phyloP scores from a whole-genome alignment of 2,113 vertebrate genomes.

The Neopipo cinnamomea region DNA sequence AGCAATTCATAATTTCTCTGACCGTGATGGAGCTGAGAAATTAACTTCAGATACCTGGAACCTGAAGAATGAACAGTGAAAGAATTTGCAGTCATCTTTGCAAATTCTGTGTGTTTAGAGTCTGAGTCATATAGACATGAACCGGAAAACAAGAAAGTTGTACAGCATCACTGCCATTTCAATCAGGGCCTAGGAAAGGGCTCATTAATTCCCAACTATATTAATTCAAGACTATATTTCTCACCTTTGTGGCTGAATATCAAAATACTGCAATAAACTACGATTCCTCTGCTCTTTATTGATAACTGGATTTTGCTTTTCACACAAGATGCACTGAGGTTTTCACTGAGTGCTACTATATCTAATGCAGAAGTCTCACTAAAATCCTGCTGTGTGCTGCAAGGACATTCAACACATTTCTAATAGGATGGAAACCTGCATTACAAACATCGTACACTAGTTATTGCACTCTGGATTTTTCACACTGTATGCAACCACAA shows the following conservation, averaged over 20 bases:
- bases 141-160: background rate
- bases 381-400: background rate
- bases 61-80: background rate
- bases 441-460: background rate
- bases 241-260: background rate
- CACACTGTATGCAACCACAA: background rate
- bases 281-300: background rate
- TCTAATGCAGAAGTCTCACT: background rate
- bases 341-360: background rate
- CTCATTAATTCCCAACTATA: background rate
- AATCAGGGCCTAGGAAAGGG: background rate
- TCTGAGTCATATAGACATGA: background rate
- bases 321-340: background rate
- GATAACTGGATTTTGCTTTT: background rate
- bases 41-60: background rate
- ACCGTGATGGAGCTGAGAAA: background rate
- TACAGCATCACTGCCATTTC: background rate
- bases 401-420: background rate
- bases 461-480: background rate
- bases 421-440: background rate
- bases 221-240: background rate
- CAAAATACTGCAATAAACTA: background rate
- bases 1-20: background rate
- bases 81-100: background rate
- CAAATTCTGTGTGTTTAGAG: background rate